Evolutionary conservation across 2,797 vertebrate species (phyloP).

Genomic region (Hirundo rustica): DNA sequence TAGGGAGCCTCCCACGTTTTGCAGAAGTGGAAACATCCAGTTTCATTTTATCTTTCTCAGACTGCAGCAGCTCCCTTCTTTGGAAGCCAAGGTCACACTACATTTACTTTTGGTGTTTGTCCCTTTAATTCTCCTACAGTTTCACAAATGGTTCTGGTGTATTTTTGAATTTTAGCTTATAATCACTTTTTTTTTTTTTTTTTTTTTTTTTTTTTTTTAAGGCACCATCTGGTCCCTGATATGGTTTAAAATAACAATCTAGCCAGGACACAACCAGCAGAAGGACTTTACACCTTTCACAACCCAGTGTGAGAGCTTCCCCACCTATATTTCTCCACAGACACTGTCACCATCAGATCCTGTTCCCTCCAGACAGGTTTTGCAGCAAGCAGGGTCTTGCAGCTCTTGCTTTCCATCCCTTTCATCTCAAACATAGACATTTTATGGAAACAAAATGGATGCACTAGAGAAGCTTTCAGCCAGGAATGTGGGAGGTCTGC

Average conservation of each 20-base stretch:
- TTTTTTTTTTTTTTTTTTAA: not conserved
- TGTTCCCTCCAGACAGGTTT: not conserved
- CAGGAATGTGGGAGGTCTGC: not conserved
- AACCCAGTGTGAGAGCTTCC: not conserved
- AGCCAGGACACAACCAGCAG: not conserved
- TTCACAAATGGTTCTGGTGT: constrained; percentile 8
- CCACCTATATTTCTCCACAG: not conserved
- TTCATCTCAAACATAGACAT: not conserved
- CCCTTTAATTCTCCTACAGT: constrained; percentile 39
- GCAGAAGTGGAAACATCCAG: constrained; percentile 7
- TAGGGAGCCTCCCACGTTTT: constrained; percentile 10
- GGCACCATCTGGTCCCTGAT: constrained; percentile 42
- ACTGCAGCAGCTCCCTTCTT: not conserved
- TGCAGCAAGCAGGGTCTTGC: not conserved
- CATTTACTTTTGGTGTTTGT: not conserved
- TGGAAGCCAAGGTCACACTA: not conserved
- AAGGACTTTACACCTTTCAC: not conserved
- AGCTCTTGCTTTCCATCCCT: not conserved
- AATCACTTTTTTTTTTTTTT: not conserved
- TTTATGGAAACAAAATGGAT: constrained; percentile 13
- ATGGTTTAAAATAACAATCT: constrained; percentile 42
- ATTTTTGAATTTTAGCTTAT: constrained; percentile 48
- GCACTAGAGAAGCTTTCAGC: not conserved
- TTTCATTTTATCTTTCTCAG: constrained; percentile 7
- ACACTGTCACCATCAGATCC: not conserved